Evolutionary conservation across 2,797 vertebrate genomes (phyloP), one percentile per base, ranked within the genome.

Genomic region (Scolopax bukidnonensis): DNA sequence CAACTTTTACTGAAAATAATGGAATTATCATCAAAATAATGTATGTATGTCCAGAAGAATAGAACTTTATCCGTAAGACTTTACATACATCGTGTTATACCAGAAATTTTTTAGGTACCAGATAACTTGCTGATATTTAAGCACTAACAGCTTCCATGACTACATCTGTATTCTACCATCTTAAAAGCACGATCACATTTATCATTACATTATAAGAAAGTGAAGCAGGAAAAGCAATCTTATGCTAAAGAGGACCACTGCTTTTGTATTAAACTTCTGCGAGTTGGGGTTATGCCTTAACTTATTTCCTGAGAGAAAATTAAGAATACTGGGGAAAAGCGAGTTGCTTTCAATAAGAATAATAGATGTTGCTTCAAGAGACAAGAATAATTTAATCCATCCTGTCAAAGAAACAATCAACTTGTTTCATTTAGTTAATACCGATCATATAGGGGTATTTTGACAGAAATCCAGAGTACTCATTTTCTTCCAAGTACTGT

Each of bases 261-360:
- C 95, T 97, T 96, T 97, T 97, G 90, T 95, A 98, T 98, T 98
- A 98, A 98, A 98, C 86, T 98, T 98, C 98, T 97, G 97, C 97
- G 95, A 79, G 95, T 95, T 97, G 81, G 97, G 96, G 93, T 71
- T 90, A 78, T 61, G 65, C 67, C 85, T 95, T 36, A 69, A 59
- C 25, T 69, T 85, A 74, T 38, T 63, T 84, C 60, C 50, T 61
- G 18, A 60, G 54, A 70, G 65, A 79, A 51, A 75, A 64, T n/a
- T 50, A 48, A 53, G 73, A 40, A 60, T 65, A 78, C 27, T 51
- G 64, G 59, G 51, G 51, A 85, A 89, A 92, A 63, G n/a, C 6
- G 19, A 65, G 40, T 28, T 25, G 15, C 33, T 60, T 45, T n/a
- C 30, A 54, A 21, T 27, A 47, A 78, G n/a, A 36, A 71, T 28